Base-by-base conservation (phyloP, 2,797 vertebrate species). In the Sylvia borin region DNA sequence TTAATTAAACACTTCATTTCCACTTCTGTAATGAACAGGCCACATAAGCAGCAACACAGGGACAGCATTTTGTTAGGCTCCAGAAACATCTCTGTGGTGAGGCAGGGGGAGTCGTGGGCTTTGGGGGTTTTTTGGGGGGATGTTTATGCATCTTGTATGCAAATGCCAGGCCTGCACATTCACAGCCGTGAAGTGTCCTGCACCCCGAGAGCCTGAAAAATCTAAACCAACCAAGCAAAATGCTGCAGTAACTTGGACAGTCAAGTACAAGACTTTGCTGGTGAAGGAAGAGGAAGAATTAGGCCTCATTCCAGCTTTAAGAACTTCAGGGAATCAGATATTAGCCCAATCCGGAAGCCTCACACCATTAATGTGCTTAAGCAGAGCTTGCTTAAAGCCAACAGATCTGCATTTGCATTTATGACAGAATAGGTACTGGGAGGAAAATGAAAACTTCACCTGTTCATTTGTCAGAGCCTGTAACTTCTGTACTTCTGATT, bases 401-500 rank as follows among this genome's bases (percentile, higher is more conserved):
- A 11, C 1, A 12, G 36, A 78, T 34, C 55, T 67, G 73, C 43
- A 61, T 26, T 77, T 88, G 50, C 14, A 54, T 55, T 92, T 79
- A 10, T 34, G n/a, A 34, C 17, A 84, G 43, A 67, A 48, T 0
- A 93, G 31, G 31, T 5, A 64, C 38, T 10, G 12, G 16, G n/a
- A 77, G 32, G 4, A 61, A 71, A 85, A 64, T 5, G 17, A 48
- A 76, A 19, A 24, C 42, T 88, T 97, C 88, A 99, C 99, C 99
- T 99, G 98, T 85, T 99, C 99, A 97, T 98, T 98, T 97, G 98
- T 98, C 94, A 98, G 97, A 95, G 98, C 97, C 96, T 99, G 99
- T 96, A 99, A 98, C 96, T 98, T 99, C 96, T 99, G 99, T 32
- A 99, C 93, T 90, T 99, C 99, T 77, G 98, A 98, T 97, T 99